Evolutionary conservation across 2,113 vertebrate genomes (phyloP).

Genomic region (Pangasianodon gigas): DNA sequence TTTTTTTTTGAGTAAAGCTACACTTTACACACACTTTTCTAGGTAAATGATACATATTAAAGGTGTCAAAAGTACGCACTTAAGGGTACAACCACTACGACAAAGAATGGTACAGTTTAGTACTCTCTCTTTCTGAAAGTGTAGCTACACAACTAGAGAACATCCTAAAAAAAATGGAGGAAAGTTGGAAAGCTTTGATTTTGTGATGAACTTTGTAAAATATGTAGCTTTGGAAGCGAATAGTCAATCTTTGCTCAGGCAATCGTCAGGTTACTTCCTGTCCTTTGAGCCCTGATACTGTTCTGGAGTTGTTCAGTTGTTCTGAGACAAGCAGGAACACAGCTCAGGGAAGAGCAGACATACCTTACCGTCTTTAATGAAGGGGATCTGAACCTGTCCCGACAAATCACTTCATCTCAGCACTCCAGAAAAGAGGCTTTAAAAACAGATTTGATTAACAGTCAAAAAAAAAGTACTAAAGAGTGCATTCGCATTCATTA

Average conservation of each 20-base stretch:
- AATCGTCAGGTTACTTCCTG: not conserved
- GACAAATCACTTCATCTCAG: conserved; percentile 28
- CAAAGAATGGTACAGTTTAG: not conserved
- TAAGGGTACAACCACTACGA: not conserved
- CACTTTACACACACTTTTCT: not conserved
- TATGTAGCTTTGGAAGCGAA: not conserved
- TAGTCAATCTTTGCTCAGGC: not conserved
- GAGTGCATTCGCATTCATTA: not conserved
- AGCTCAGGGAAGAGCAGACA: not conserved
- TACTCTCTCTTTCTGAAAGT: not conserved
- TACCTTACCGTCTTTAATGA: conserved; percentile 15
- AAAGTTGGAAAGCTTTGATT: not conserved
- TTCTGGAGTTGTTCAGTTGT: not conserved
- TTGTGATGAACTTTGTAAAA: not conserved
- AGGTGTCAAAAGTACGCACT: not conserved
- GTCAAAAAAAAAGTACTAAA: not conserved
- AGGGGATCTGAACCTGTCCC: conserved; percentile 43
- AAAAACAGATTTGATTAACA: not conserved
- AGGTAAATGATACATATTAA: not conserved
- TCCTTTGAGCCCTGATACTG: not conserved
- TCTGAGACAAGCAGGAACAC: conserved; percentile 17
- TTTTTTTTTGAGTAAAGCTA: too few relatives aligned
- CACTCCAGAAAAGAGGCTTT: not conserved
- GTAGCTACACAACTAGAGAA: not conserved
- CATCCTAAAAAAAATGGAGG: not conserved